A percentile compares a stretch with the other conserved stretches of the same genome.
These are phyloP conservation scores for Listrodromus nycthemerus DNA, from an alignment of 2,888 invertebrate genomes.

Conservation along the genomic window DNA sequence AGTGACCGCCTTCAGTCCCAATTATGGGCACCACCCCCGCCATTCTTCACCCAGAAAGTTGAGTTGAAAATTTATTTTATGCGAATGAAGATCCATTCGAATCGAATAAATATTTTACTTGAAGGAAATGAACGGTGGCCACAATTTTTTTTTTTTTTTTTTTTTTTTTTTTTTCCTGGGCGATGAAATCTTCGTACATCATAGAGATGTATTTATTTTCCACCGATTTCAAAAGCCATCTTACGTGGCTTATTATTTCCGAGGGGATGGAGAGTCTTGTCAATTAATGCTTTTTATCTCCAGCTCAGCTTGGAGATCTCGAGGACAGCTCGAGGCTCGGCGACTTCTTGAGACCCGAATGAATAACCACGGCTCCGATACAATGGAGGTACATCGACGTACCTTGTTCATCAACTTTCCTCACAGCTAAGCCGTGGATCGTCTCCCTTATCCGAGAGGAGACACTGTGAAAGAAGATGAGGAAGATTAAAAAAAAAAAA, in stretches of 20 bases:
- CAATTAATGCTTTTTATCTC: not conserved
- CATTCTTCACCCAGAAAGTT: too few species aligned
- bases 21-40: too few species aligned
- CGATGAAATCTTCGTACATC: too few species aligned
- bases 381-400: conserved; percentile 4
- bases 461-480: too few species aligned
- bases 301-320: not conserved
- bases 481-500: too few species aligned
- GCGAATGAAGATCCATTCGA: too few species aligned
- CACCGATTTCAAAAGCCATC: not conserved
- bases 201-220: not conserved
- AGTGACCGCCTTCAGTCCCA: not conserved
- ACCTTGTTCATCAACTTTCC: not conserved
- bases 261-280: not conserved
- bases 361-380: conserved; percentile 22
- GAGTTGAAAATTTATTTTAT: too few species aligned
- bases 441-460: not conserved
- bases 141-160: not conserved
- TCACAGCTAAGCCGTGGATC: not conserved
- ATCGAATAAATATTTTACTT: too few species aligned
- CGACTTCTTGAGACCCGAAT: not conserved
- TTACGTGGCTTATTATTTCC: not conserved
- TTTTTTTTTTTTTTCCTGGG: conserved; percentile 21
- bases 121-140: too few species aligned
- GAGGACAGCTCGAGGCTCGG: too few species aligned